These are phyloP conservation scores for Drosophila ananassae DNA, from an alignment of 1,140 invertebrate species.

Conservation along the genomic window DNA sequence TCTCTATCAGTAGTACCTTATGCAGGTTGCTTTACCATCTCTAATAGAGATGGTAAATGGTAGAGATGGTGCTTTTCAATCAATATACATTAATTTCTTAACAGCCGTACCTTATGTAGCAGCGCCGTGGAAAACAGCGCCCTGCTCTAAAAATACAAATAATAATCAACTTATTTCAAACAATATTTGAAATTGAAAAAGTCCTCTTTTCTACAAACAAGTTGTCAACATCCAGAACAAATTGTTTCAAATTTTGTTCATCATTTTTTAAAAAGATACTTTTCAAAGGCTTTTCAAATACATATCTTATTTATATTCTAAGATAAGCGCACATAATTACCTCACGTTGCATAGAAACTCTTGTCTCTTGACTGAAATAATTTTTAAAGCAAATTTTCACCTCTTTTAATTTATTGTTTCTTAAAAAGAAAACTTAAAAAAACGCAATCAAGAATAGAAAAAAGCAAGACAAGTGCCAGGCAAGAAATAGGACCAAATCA, in stretches of 20 bases:
- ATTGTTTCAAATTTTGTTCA: not conserved
- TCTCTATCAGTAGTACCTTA: too few species aligned
- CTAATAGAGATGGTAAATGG: too few species aligned
- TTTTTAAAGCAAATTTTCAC: constrained; percentile 31
- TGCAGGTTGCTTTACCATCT: too few species aligned
- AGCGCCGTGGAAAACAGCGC: not conserved
- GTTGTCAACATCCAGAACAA: not conserved
- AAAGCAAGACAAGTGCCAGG: constrained; percentile 5
- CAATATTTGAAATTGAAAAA: not conserved
- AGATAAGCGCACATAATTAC: constrained; percentile 4
- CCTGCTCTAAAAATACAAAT: too few species aligned
- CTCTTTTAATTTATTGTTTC: constrained; percentile 45
- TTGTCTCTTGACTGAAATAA: not conserved
- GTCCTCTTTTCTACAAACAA: not conserved
- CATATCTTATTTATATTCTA: not conserved
- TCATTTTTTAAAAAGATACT: not conserved
- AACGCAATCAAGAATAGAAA: not conserved
- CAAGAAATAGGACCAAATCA: constrained; percentile 40
- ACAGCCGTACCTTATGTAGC: not conserved
- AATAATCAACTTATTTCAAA: too few species aligned
- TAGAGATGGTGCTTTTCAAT: too few species aligned
- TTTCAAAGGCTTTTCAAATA: not conserved
- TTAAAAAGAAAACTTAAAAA: constrained; percentile 7
- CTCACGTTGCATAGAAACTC: not conserved
- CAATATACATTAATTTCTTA: too few species aligned